Percentiles rank a stretch among this genome's conserved stretches.
These are phyloP conservation scores for Aricia artaxerxes DNA, from an alignment of 2,888 invertebrate genomes.

Conservation along the genomic window DNA sequence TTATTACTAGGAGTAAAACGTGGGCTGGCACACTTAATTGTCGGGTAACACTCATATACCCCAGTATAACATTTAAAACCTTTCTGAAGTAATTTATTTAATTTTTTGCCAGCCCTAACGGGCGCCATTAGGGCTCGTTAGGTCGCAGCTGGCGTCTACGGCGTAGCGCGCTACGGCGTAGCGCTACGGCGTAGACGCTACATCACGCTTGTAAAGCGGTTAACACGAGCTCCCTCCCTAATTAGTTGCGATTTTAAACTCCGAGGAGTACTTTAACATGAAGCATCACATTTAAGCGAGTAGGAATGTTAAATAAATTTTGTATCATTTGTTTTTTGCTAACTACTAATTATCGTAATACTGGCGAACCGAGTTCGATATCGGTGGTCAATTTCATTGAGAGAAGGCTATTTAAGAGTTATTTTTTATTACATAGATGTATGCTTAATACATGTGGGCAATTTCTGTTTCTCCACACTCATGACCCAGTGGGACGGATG, in stretches of 20 bases:
- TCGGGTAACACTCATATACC: background rate
- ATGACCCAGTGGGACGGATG: no score
- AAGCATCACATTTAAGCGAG: background rate
- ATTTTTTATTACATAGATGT: no score
- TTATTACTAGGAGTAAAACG: background rate
- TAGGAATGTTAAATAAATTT: background rate
- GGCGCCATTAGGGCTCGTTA: constrained; percentile 77
- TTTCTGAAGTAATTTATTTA: constrained; percentile 69
- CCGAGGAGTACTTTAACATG: background rate
- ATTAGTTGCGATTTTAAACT: constrained; percentile 21
- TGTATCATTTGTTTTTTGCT: background rate
- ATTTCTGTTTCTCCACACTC: no score
- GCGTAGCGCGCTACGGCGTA: constrained; percentile 2
- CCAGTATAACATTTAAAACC: constrained; percentile 50
- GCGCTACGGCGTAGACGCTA: constrained; percentile 42
- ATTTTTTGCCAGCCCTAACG: constrained; percentile 71
- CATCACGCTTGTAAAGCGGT: constrained; percentile 56
- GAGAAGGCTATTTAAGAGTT: no score
- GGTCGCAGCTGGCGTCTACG: constrained; percentile 49
- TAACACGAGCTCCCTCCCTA: constrained; percentile 2
- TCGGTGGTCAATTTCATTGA: no score
- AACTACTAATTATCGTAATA: no score
- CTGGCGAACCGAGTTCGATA: no score
- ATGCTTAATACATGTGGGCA: no score
- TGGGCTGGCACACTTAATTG: background rate